A percentile compares a stretch with the other conserved stretches of the same genome.
Conservation (phyloP, 2,888 invertebrate genomes). For the Drosophila merina region DNA sequence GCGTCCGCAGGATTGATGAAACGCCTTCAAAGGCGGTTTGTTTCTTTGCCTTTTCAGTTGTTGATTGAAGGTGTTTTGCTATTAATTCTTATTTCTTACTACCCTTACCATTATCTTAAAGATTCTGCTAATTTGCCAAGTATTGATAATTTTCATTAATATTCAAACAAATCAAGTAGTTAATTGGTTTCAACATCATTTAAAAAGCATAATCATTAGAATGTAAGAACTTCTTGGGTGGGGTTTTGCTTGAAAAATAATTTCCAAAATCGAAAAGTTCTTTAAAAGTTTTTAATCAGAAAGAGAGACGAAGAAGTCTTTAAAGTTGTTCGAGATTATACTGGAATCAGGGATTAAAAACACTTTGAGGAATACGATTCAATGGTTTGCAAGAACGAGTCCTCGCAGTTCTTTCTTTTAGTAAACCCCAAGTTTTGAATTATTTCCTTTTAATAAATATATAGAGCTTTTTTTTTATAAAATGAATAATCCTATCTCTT, state of each 20-base stretch:
- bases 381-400: too few relatives aligned
- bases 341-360: too few relatives aligned
- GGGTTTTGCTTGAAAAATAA: not conserved
- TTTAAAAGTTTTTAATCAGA: too few relatives aligned
- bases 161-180: constrained; percentile 13
- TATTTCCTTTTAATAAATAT: not conserved
- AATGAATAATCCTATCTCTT: too few relatives aligned
- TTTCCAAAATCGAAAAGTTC: not conserved
- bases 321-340: too few relatives aligned
- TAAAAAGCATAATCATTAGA: not conserved
- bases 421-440: not conserved
- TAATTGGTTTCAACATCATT: not conserved
- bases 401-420: not conserved
- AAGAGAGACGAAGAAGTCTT: too few relatives aligned
- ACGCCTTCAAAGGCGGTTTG: constrained; percentile 54
- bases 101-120: constrained; percentile 50
- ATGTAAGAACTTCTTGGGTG: not conserved
- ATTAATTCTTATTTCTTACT: constrained; percentile 61
- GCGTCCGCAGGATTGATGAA: constrained; percentile 68
- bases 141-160: constrained; percentile 63
- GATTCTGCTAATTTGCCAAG: not conserved
- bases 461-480: too few relatives aligned
- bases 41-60: constrained; percentile 24
- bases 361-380: too few relatives aligned
- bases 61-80: constrained; percentile 76